These are phyloP conservation scores for Rhizomys pruinosus DNA, from an alignment of 2,113 vertebrate species.

Conservation along the genomic window DNA sequence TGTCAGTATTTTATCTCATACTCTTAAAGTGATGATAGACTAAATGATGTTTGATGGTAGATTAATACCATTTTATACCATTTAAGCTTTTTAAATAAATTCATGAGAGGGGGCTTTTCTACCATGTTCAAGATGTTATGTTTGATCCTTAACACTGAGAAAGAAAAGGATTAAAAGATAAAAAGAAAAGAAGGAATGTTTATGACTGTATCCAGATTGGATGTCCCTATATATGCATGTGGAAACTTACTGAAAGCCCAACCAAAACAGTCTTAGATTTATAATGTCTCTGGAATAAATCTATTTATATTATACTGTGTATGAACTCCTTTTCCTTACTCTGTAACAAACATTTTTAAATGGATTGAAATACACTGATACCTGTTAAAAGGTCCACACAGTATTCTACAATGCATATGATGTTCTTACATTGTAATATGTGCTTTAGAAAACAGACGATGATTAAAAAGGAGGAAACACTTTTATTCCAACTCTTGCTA, in stretches of 20 bases:
- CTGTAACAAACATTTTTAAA: no score
- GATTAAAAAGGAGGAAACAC: neutral
- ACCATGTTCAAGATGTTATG: no score
- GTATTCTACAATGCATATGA: neutral
- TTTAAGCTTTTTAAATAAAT: neutral
- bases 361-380: neutral
- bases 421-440: neutral
- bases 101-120: neutral
- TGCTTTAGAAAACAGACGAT: neutral
- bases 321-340: neutral
- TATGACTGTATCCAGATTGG: constrained; percentile 41
- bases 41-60: constrained; percentile 43
- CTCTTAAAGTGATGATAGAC: constrained; percentile 50
- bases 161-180: neutral
- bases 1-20: constrained; percentile 47
- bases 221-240: neutral
- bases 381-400: neutral
- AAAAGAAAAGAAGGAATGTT: neutral
- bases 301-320: neutral
- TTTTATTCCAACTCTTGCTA: neutral
- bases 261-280: neutral
- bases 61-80: neutral
- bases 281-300: neutral
- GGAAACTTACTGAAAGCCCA: neutral
- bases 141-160: neutral